These are phyloP conservation scores for Octodonta nipae DNA, from an alignment of 2,888 invertebrate species.

Conservation along the genomic window DNA sequence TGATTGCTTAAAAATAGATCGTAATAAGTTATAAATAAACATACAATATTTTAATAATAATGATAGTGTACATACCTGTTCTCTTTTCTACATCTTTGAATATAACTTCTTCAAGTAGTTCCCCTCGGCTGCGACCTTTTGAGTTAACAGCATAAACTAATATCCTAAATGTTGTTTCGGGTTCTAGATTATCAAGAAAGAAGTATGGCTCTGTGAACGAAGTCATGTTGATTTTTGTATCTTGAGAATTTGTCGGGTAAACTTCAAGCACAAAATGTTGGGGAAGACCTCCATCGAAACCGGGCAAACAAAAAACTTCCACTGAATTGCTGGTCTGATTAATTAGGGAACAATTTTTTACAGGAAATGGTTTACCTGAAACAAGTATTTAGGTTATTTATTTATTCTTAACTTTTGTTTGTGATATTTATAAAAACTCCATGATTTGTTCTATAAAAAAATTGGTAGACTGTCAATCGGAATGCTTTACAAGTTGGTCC, in stretches of 20 bases:
- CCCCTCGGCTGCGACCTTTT: conserved; percentile 64
- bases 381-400: conserved; percentile 1
- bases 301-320: conserved; percentile 62
- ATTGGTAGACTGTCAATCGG: neutral
- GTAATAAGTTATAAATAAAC: too few relatives aligned
- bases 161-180: conserved; percentile 65
- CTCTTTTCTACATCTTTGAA: conserved; percentile 69
- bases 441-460: too few relatives aligned
- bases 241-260: conserved; percentile 38
- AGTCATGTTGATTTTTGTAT: conserved; percentile 47
- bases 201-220: conserved; percentile 57
- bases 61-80: conserved; percentile 54
- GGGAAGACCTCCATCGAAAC: conserved; percentile 80
- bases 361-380: conserved; percentile 70
- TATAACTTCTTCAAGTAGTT: conserved; percentile 60
- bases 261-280: conserved; percentile 75
- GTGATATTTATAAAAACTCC: too few relatives aligned
- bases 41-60: too few relatives aligned
- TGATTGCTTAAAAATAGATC: too few relatives aligned
- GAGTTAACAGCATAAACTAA: conserved; percentile 67
- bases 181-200: conserved; percentile 64
- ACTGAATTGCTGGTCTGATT: conserved; percentile 76
- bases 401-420: neutral
- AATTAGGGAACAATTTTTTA: conserved; percentile 70
- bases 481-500: neutral